Evolutionary conservation across 2,888 invertebrate genomes (phyloP).

Genomic region (Aspidiotus destructor): DNA sequence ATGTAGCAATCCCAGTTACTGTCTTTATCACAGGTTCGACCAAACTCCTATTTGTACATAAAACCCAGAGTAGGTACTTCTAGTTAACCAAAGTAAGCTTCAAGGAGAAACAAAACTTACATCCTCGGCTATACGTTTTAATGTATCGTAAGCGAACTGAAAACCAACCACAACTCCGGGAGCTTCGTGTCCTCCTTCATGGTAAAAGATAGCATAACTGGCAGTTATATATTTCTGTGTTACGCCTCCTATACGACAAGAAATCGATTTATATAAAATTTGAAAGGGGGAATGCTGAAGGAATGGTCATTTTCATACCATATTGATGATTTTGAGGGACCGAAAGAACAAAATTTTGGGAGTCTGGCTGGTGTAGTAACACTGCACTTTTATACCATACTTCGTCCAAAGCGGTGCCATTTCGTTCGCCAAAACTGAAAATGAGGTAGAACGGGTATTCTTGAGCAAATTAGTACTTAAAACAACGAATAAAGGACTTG

Average conservation of each 20-base stretch:
- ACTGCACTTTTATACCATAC: slow-evolving; percentile 87
- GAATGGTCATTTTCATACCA: too few relatives aligned
- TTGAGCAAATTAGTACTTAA: background rate
- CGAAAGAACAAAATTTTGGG: slow-evolving; percentile 64
- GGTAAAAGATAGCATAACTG: slow-evolving; percentile 73
- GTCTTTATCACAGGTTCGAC: background rate
- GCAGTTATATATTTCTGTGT: slow-evolving; percentile 55
- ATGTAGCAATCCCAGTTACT: slow-evolving; percentile 60
- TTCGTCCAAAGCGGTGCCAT: slow-evolving; percentile 71
- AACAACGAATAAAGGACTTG: too few relatives aligned
- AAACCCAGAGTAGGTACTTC: background rate
- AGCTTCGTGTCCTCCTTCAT: slow-evolving; percentile 63
- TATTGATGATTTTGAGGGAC: slow-evolving; percentile 46
- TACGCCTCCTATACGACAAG: slow-evolving; percentile 19
- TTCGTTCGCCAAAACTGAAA: slow-evolving; percentile 51
- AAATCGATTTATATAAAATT: background rate
- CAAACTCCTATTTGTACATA: background rate
- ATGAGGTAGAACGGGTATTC: background rate
- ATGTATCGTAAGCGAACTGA: slow-evolving; percentile 63
- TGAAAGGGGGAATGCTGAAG: background rate
- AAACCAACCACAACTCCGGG: slow-evolving; percentile 84
- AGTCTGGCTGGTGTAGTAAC: slow-evolving; percentile 66
- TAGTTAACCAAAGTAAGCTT: background rate
- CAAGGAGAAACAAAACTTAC: slow-evolving; percentile 3
- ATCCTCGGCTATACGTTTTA: slow-evolving; percentile 54